Conservation (phyloP, 1,140 invertebrate genomes). For the Drosophila pachea region DNA sequence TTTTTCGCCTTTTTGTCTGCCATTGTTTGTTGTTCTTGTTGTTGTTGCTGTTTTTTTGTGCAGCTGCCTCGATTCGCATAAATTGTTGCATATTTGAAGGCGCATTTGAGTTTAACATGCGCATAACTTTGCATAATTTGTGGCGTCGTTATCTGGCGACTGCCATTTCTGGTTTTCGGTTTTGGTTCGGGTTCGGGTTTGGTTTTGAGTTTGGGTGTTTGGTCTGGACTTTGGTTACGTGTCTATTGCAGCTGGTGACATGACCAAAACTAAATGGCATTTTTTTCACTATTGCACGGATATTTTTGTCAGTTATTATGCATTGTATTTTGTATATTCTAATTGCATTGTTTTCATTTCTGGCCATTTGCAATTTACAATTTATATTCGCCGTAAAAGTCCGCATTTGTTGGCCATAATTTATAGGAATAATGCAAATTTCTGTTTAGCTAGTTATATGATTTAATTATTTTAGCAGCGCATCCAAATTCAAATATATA, state of each 20-base stretch:
- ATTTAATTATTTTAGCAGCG: slow-evolving; percentile 13
- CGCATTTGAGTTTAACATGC: slow-evolving; percentile 43
- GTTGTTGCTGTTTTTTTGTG: slow-evolving; percentile 20
- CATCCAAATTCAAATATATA: neutral
- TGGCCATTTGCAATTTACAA: slow-evolving; percentile 40
- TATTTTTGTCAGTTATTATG: slow-evolving; percentile 23
- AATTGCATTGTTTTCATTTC: slow-evolving; percentile 61
- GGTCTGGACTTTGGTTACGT: slow-evolving; percentile 21
- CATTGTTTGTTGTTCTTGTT: neutral
- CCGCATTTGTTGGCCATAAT: slow-evolving; percentile 16
- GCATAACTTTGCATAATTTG: slow-evolving; percentile 74
- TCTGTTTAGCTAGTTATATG: slow-evolving; percentile 8
- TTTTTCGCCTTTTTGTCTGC: slow-evolving; percentile 50
- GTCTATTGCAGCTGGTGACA: slow-evolving; percentile 9
- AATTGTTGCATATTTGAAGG: slow-evolving; percentile 69
- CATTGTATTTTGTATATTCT: slow-evolving; percentile 41
- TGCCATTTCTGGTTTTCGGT: slow-evolving; percentile 28
- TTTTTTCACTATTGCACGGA: slow-evolving; percentile 12
- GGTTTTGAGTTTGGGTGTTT: slow-evolving; percentile 11
- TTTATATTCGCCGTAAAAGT: slow-evolving; percentile 34
- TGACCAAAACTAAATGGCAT: slow-evolving; percentile 2
- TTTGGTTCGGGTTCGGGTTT: slow-evolving; percentile 14
- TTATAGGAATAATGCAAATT: slow-evolving; percentile 50
- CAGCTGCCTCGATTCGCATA: slow-evolving; percentile 67
- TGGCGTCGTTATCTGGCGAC: slow-evolving; percentile 40